Evolutionary conservation across 2,113 vertebrate species (phyloP).

Genomic region (Poecile atricapillus): DNA sequence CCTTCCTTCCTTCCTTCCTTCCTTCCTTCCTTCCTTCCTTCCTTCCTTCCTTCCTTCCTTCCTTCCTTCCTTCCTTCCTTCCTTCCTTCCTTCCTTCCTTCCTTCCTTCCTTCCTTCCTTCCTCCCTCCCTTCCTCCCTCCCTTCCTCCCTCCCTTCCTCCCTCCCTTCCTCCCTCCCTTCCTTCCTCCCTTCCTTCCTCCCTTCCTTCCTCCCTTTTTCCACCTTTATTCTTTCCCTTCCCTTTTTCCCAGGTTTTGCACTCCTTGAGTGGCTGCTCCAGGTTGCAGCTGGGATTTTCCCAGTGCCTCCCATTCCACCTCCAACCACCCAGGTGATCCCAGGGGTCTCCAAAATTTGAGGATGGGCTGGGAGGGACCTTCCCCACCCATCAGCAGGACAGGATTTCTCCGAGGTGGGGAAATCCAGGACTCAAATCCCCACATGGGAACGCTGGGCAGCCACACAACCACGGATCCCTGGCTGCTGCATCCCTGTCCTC

Average conservation of each 20-base stretch:
- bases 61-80: neutral
- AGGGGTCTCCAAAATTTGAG: neutral
- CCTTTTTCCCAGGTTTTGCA: neutral
- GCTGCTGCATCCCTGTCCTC: neutral
- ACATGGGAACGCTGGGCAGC: accelerated
- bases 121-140: too few species aligned
- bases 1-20: too few species aligned
- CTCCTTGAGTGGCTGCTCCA: neutral
- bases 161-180: neutral
- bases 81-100: neutral
- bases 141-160: neutral
- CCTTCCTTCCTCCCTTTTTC: too few species aligned
- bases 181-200: too few species aligned
- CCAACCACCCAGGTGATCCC: neutral
- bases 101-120: neutral
- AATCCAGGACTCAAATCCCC: neutral
- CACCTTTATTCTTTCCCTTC: neutral
- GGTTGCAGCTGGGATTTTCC: neutral
- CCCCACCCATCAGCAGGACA: accelerated
- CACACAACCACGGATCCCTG: too few species aligned
- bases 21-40: neutral
- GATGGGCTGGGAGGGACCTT: neutral
- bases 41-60: neutral
- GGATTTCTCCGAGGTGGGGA: neutral
- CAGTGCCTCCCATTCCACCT: neutral